These are phyloP conservation scores for Achroia grisella DNA, from an alignment of 1,140 invertebrate genomes.

Conservation along the genomic window DNA sequence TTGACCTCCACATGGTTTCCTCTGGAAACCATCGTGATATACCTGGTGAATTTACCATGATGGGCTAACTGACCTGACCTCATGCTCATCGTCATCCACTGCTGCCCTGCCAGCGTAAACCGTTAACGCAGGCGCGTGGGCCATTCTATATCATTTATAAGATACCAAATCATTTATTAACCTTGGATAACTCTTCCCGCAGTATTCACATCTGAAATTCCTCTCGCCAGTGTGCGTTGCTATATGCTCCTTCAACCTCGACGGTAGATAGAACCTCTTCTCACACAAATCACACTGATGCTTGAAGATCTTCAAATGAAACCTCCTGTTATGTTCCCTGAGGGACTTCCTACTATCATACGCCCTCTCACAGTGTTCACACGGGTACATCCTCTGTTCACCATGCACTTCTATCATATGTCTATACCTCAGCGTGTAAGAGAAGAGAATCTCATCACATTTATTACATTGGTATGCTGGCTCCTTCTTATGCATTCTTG, in stretches of 20 bases:
- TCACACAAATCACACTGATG: constrained; percentile 59
- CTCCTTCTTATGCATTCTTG: constrained; percentile 47
- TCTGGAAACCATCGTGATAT: no score
- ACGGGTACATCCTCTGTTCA: constrained; percentile 40
- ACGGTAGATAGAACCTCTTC: constrained; percentile 54
- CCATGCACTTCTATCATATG: constrained; percentile 55
- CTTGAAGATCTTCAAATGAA: constrained; percentile 50
- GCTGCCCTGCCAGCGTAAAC: no score
- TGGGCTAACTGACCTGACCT: no score
- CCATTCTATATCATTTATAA: no score
- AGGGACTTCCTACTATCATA: constrained; percentile 55
- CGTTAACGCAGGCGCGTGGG: no score
- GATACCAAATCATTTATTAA: no score
- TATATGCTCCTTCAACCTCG: constrained; percentile 51
- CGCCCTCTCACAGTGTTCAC: constrained; percentile 43
- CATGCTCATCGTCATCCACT: no score
- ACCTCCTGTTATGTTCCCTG: constrained; percentile 44
- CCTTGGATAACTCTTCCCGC: constrained; percentile 54
- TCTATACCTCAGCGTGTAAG: constrained; percentile 41
- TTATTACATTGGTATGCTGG: constrained; percentile 49
- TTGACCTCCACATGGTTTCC: no score
- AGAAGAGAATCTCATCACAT: constrained; percentile 51
- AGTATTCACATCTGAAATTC: constrained; percentile 55
- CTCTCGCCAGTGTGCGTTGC: constrained; percentile 54
- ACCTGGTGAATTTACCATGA: no score